phyloP scores from a whole-genome alignment of 2,113 vertebrate species.

The Marmota monax region DNA sequence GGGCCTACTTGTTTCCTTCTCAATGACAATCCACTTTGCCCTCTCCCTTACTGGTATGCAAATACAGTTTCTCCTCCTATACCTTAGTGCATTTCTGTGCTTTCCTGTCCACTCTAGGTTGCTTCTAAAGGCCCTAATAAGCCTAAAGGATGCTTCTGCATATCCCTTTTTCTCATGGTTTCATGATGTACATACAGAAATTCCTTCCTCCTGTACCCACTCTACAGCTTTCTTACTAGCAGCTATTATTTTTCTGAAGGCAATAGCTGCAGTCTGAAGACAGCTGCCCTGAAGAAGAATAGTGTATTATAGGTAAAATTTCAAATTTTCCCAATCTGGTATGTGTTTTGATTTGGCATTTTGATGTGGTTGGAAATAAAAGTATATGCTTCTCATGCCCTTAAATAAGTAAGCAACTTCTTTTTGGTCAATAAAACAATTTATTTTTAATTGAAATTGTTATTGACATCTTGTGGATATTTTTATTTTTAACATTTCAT shows the following conservation, averaged over 20 bases:
- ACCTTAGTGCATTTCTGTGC: slow-evolving; percentile 33
- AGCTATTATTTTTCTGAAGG: slow-evolving; percentile 20
- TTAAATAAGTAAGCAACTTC: slow-evolving; percentile 23
- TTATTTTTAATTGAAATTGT: too few relatives aligned
- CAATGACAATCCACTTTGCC: not conserved
- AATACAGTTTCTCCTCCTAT: not conserved
- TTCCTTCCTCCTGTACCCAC: not conserved
- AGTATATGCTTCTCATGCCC: not conserved
- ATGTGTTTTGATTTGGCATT: slow-evolving; percentile 33
- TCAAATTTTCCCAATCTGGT: not conserved
- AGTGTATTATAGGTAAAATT: not conserved
- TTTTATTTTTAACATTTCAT: too few relatives aligned
- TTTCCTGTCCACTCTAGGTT: not conserved
- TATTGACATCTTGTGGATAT: too few relatives aligned
- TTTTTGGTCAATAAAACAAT: too few relatives aligned
- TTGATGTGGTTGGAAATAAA: not conserved
- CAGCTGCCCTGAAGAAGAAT: slow-evolving; percentile 8
- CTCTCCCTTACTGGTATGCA: not conserved
- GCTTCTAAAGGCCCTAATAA: not conserved
- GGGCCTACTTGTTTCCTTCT: slow-evolving; percentile 22
- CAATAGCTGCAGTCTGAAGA: not conserved
- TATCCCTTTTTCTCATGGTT: not conserved
- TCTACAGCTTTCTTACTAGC: not conserved
- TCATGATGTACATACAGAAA: slow-evolving; percentile 11
- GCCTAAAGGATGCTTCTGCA: not conserved